Evolutionary conservation across 2,113 vertebrate genomes (phyloP).

Genomic region (Leptobrachium ailaonicum): DNA sequence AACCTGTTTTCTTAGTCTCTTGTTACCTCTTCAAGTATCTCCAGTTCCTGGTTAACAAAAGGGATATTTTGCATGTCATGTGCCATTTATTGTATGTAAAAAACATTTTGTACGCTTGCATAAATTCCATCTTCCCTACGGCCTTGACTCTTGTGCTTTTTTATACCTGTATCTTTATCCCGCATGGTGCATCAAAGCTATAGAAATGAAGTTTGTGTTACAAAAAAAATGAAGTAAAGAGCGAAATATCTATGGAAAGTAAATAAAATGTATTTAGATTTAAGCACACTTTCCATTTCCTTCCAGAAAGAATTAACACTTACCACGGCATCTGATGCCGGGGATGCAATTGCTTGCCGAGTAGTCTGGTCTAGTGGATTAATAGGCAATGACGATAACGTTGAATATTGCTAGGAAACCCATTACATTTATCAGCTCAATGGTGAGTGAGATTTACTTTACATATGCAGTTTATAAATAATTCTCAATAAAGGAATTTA

Average conservation of each 20-base stretch:
- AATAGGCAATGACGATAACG: slow-evolving; percentile 39
- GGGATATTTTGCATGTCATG: too few relatives aligned
- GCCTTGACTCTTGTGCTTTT: background rate
- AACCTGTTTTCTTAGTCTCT: too few relatives aligned
- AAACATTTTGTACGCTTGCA: too few relatives aligned
- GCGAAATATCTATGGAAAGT: background rate
- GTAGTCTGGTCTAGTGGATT: slow-evolving; percentile 37
- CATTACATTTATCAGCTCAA: slow-evolving; percentile 46
- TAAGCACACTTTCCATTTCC: background rate
- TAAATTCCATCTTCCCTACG: too few relatives aligned
- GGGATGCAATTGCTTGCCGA: slow-evolving; percentile 6
- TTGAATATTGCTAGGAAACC: slow-evolving; percentile 43
- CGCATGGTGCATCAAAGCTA: background rate
- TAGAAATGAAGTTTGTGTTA: background rate
- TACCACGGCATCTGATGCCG: slow-evolving; percentile 18
- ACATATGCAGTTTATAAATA: slow-evolving; percentile 50
- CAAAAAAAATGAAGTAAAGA: background rate
- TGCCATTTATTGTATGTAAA: too few relatives aligned
- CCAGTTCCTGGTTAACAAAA: too few relatives aligned
- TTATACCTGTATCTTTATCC: background rate
- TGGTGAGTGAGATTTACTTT: slow-evolving; percentile 47
- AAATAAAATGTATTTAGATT: slow-evolving; percentile 4
- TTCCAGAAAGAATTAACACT: slow-evolving; percentile 25
- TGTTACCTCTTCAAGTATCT: too few relatives aligned
- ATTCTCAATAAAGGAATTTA: slow-evolving; percentile 49